phyloP scores from a whole-genome alignment of 2,888 invertebrate genomes.

The Mesorhabditis spiculigera region DNA sequence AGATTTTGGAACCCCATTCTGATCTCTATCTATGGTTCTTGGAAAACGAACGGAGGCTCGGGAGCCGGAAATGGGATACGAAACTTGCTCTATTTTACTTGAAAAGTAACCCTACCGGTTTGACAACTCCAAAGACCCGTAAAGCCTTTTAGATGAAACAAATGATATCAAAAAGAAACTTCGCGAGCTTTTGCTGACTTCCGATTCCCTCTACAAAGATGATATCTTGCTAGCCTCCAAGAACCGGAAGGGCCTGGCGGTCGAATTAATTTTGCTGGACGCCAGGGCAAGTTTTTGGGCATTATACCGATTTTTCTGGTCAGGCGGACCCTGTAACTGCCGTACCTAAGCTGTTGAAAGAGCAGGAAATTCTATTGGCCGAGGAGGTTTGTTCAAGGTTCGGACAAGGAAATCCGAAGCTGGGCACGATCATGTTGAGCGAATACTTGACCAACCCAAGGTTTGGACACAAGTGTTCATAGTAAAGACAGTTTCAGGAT shows the following conservation, averaged over 20 bases:
- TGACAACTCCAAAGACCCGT: background rate
- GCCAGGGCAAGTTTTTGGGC: background rate
- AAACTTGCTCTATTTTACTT: background rate
- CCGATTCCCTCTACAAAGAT: background rate
- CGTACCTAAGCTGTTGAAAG: background rate
- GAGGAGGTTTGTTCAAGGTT: conserved; percentile 1
- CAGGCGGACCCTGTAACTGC: background rate
- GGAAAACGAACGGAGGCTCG: background rate
- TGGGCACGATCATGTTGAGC: background rate
- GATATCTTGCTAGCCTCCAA: background rate
- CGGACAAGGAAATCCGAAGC: background rate
- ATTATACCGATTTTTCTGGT: background rate
- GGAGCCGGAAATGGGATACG: background rate
- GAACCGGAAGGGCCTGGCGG: background rate
- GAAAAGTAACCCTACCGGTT: background rate
- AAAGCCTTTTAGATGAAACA: conserved; percentile 1
- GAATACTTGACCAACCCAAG: conserved; percentile 1
- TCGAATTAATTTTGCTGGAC: background rate
- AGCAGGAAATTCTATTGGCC: background rate
- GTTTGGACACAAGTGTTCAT: background rate
- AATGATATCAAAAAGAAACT: background rate
- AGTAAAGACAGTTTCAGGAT: background rate
- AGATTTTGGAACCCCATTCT: background rate
- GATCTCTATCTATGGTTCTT: background rate
- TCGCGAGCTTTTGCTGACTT: background rate